Conservation (phyloP, 2,888 invertebrate species). For the Habroteleia sp. region DNA sequence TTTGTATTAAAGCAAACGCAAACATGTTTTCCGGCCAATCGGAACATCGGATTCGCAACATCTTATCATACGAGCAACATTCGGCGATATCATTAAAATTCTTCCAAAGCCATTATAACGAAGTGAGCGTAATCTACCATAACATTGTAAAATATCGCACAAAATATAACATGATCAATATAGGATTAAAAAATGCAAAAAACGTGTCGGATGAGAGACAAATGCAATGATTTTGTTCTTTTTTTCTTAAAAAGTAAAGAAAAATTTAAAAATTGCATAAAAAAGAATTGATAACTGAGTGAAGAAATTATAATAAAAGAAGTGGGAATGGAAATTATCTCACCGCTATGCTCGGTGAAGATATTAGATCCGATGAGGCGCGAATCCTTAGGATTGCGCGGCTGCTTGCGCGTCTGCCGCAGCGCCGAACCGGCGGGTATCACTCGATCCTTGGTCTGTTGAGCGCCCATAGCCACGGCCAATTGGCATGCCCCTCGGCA, state of each 20-base stretch:
- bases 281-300: no score
- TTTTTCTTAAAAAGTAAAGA: no score
- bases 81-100: background rate
- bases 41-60: no score
- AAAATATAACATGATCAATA: slow-evolving; percentile 44
- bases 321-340: slow-evolving; percentile 81
- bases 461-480: slow-evolving; percentile 90
- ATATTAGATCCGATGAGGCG: slow-evolving; percentile 93
- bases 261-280: no score
- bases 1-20: no score
- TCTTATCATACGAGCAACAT: no score
- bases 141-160: slow-evolving; percentile 43
- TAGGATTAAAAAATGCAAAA: slow-evolving; percentile 39
- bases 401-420: slow-evolving; percentile 88
- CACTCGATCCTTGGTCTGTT: slow-evolving; percentile 95
- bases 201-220: no score
- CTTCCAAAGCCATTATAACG: slow-evolving; percentile 15
- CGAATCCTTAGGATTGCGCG: slow-evolving; percentile 90
- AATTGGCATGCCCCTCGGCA: slow-evolving; percentile 78
- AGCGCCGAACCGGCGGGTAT: slow-evolving; percentile 86
- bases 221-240: no score
- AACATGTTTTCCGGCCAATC: no score
- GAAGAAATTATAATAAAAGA: background rate
- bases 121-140: slow-evolving; percentile 21
- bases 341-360: slow-evolving; percentile 97